Base-by-base conservation (phyloP, 2,113 vertebrate genomes). In the Crotalus viridis region DNA sequence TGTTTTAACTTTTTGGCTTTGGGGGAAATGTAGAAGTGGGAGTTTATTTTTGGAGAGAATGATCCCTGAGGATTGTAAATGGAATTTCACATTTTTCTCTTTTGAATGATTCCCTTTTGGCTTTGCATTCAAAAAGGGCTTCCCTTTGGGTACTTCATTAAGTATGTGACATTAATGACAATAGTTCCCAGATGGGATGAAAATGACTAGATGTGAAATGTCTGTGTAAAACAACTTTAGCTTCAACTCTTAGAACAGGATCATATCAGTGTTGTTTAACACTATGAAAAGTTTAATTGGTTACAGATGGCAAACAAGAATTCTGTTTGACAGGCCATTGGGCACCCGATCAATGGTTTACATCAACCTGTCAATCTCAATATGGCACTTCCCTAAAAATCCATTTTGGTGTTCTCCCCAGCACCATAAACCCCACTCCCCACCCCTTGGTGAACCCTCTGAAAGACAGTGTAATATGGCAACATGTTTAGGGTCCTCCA, bases 341-440 rank as follows among this genome's bases (percentile, higher is more conserved):
- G 91, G 95, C 96, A 95, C 96, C 94, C 94, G 69, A 96, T 96
- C 87, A 93, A 51, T 98, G 98, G 97, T 98, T 98, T 98, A 97
- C 97, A 98, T 98, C 98, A 98, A 98, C 98, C 97, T 98, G 98
- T 98, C 98, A 98, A 96, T 96, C 97, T 96, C 97, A 96, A 97
- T 97, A 97, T 93, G 74, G 93, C 90, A 96, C 94, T 96, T 96
- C 92, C 95, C 95, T 96, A 90, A 92, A 95, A 94, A 94, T 93
- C 48, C 61, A 81, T 92, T 93, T 61, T 86, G 46, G 43, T 85
- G 95, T 93, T 81, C 94, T 5, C 46, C 91, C 93, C 43, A 15
- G 92, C 56, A 94, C 92, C 88, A 81, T 39, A 33, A 81, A 74
- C 15, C 6, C 69, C 54, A 55, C 17, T 7, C 74, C 19, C 69